Evolutionary conservation across 2,797 vertebrate species (phyloP), one percentile per base, ranked within the genome.

Genomic region (Calcarius lapponicus): DNA sequence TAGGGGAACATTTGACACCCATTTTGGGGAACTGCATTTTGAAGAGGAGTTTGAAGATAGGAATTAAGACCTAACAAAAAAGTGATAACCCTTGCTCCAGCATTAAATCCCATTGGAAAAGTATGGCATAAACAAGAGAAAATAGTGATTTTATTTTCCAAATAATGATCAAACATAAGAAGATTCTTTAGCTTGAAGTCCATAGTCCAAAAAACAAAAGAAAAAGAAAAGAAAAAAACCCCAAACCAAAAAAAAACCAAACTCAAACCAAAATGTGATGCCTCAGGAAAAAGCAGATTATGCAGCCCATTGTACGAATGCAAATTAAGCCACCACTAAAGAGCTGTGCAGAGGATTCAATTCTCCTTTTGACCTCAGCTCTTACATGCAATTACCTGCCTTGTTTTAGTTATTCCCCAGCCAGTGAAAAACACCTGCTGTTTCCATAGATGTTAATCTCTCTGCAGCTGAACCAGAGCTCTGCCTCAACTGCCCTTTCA

Each of bases 351-450:
- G 61, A 70, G 60, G n/a, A 93, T 89, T 87, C 81, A 64, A 18
- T 76, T 89, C 75, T 87, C 56, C 21, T 87, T 87, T 66, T 80
- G 81, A 82, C 87, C 64, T 85, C 11, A 91, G 56, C 57, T 65
- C 45, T 64, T 32, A 36, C 13, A 31, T 50, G 43, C 42, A 48
- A 9, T 80, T 88, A 57, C 28, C 76, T 80, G 26, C 40, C 28
- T 54, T 72, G 6, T 89, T 93, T 86, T 57, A 53, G 32, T 7
- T 85, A 17, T 21, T 90, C 57, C 57, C 71, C 75, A 82, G 88
- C 25, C 43, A 62, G 65, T 66, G 54, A 85, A 70, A 88, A 89
- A 54, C 47, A 80, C 31, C 83, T 84, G 66, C 62, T 80, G 71
- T 74, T 86, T 69, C 80, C 64, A 89, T 43, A 91, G 78, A 34